Evolutionary conservation across 2,113 vertebrate genomes (phyloP).

Genomic region (Panurus biarmicus): DNA sequence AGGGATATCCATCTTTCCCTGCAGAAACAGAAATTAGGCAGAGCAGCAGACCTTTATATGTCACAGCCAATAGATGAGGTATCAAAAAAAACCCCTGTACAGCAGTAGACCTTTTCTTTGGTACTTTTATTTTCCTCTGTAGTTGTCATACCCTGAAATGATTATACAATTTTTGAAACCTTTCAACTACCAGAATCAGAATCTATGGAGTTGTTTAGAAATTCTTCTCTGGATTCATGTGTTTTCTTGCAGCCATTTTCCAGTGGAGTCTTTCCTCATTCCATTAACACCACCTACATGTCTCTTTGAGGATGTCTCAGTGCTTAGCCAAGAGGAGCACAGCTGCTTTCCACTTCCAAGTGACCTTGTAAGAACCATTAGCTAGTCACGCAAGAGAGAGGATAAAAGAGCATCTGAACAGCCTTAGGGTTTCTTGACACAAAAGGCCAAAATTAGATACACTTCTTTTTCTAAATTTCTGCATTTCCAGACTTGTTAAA

Average conservation of each 20-base stretch:
- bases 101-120: accelerated
- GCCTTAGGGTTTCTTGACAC: background rate
- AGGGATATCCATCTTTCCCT: background rate
- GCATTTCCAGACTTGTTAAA: background rate
- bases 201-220: background rate
- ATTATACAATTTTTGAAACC: background rate
- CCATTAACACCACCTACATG: background rate
- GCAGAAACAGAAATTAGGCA: background rate
- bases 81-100: background rate
- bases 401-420: background rate
- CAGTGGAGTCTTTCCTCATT: background rate
- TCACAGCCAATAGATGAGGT: background rate
- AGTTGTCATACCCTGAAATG: background rate
- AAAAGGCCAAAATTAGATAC: background rate
- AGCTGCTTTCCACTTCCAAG: background rate
- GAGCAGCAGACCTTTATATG: background rate
- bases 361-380: background rate
- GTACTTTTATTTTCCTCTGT: background rate
- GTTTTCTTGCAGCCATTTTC: background rate
- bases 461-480: background rate
- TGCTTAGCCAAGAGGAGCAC: background rate
- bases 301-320: background rate
- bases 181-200: background rate
- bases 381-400: background rate
- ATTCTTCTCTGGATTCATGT: background rate